Conservation (phyloP, 1,140 invertebrate species). For the Lasioglossum albipes region DNA sequence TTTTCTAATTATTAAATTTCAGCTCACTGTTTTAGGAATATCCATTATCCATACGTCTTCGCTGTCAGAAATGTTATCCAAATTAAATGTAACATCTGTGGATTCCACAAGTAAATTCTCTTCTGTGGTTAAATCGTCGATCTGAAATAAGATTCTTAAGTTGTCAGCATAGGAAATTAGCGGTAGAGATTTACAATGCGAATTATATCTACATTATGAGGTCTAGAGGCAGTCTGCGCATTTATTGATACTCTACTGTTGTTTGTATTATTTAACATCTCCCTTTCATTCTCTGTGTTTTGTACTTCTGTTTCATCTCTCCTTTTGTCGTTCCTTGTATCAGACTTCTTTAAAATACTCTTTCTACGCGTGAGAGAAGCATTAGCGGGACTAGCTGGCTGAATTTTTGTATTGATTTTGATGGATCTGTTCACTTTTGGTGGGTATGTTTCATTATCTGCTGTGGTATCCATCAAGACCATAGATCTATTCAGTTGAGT, state of each 20-base stretch:
- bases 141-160: conserved; percentile 49
- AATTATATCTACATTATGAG: conserved; percentile 55
- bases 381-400: background rate
- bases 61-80: conserved; percentile 62
- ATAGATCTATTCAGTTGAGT: conserved; percentile 59
- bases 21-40: conserved; percentile 67
- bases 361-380: conserved; percentile 15
- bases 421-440: conserved; percentile 46
- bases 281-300: background rate
- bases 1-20: background rate
- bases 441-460: background rate
- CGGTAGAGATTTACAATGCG: background rate
- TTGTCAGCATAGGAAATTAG: background rate
- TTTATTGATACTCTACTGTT: background rate
- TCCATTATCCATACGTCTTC: conserved; percentile 73
- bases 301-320: background rate
- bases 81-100: conserved; percentile 54
- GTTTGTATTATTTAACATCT: background rate
- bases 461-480: conserved; percentile 47
- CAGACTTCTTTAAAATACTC: conserved; percentile 50
- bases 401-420: conserved; percentile 47
- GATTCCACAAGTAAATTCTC: conserved; percentile 49
- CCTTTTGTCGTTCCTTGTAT: background rate
- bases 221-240: conserved; percentile 24
- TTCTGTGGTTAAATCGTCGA: conserved; percentile 58